Conservation (phyloP, 2,888 invertebrate genomes). For the Brenthis hecate region DNA sequence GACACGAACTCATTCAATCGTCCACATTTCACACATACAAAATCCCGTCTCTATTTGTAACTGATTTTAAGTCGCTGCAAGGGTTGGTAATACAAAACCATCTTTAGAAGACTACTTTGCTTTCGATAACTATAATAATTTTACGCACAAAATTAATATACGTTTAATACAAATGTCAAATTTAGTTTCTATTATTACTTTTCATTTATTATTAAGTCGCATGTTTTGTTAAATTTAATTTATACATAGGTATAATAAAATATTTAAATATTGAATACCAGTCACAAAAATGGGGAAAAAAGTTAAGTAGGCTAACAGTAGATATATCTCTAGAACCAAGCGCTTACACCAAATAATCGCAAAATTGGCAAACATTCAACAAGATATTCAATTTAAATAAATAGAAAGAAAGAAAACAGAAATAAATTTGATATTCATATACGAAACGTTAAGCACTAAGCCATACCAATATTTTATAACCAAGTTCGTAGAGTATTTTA, state of each 20-base stretch:
- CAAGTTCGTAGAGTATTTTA: too few relatives aligned
- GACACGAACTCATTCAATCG: slow-evolving; percentile 42
- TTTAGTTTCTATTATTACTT: too few relatives aligned
- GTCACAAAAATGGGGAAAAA: too few relatives aligned
- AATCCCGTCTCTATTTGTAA: slow-evolving; percentile 51
- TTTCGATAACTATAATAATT: not conserved
- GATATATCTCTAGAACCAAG: too few relatives aligned
- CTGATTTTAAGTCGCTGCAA: slow-evolving; percentile 56
- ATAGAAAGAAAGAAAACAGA: not conserved
- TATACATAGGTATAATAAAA: too few relatives aligned
- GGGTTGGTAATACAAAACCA: slow-evolving; percentile 29
- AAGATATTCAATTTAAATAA: slow-evolving; percentile 25
- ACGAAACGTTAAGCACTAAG: too few relatives aligned
- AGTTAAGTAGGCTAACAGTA: too few relatives aligned
- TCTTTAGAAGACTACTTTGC: not conserved
- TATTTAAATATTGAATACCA: too few relatives aligned
- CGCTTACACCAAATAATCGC: slow-evolving; percentile 28
- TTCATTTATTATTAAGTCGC: too few relatives aligned
- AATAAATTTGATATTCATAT: slow-evolving; percentile 8
- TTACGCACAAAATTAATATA: not conserved
- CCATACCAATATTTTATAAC: too few relatives aligned
- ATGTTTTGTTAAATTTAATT: too few relatives aligned
- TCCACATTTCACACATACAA: slow-evolving; percentile 31
- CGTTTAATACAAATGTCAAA: not conserved
- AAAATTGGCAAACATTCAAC: slow-evolving; percentile 40